Percentiles rank a stretch among this genome's conserved stretches.
Evolutionary conservation across 2,797 vertebrate species (phyloP).

Genomic region (Bradypus variegatus): DNA sequence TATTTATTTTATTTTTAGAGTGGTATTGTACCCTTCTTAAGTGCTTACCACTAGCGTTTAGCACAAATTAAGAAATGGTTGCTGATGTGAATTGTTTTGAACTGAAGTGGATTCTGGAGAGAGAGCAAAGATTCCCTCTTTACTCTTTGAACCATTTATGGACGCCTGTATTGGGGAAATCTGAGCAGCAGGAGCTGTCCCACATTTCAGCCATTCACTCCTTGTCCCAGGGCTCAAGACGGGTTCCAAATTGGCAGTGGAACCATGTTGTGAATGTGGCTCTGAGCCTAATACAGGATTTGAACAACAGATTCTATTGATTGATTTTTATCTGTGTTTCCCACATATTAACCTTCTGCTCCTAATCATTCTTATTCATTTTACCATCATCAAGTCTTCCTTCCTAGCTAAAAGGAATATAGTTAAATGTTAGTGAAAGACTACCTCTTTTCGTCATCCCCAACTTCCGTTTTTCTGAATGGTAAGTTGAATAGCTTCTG

Average conservation of each 20-base stretch:
- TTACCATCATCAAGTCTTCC: not conserved
- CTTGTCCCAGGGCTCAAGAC: not conserved
- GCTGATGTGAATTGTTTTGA: not conserved
- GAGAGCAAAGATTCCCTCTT: not conserved
- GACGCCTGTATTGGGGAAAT: not conserved
- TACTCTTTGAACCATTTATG: not conserved
- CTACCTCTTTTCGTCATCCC: not conserved
- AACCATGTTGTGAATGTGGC: constrained; percentile 26
- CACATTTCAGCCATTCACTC: constrained; percentile 40
- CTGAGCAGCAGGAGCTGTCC: constrained; percentile 32
- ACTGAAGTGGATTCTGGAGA: not conserved
- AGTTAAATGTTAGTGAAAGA: not conserved
- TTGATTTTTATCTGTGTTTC: not conserved
- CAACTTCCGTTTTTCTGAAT: not conserved
- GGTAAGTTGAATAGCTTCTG: not conserved
- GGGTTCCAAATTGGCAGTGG: constrained; percentile 32
- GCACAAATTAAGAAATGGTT: not conserved
- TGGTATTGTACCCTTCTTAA: not conserved
- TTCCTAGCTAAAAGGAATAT: not conserved
- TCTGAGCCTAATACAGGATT: not conserved
- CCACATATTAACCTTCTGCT: not conserved
- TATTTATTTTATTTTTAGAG: not conserved
- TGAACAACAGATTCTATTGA: not conserved
- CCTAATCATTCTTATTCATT: not conserved
- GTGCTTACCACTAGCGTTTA: not conserved